A percentile compares a stretch with the other conserved stretches of the same genome.
Evolutionary conservation across 2,888 invertebrate species (phyloP).

Genomic region (Lochmaea capreae): DNA sequence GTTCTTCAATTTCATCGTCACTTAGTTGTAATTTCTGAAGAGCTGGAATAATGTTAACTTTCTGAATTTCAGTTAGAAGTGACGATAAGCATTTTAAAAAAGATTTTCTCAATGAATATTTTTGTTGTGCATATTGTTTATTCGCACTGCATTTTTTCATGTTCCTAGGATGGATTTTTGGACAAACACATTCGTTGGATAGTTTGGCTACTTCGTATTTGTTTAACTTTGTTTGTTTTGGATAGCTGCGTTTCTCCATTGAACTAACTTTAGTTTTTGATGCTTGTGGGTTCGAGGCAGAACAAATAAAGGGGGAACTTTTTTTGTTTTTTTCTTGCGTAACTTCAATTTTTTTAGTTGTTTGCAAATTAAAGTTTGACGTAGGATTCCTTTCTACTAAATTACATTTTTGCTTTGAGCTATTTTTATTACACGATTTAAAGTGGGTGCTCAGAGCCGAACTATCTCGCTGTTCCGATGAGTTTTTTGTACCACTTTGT

Average conservation of each 20-base stretch:
- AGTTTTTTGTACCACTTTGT: not conserved
- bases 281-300: not conserved
- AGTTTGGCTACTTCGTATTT: not conserved
- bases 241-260: not conserved
- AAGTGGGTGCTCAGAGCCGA: not conserved
- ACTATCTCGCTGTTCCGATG: not conserved
- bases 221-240: not conserved
- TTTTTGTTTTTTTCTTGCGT: not conserved
- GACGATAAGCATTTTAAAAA: not conserved
- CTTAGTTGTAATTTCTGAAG: not conserved
- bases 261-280: not conserved
- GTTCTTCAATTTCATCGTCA: not conserved
- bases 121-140: not conserved
- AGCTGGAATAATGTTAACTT: not conserved
- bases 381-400: not conserved
- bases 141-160: not conserved
- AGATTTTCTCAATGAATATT: not conserved
- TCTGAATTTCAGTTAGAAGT: not conserved
- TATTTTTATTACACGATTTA: not conserved
- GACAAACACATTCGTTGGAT: not conserved
- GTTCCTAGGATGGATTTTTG: not conserved
- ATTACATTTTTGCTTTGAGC: not conserved
- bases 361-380: not conserved
- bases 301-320: not conserved
- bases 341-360: not conserved